Base-by-base conservation (phyloP, 2,888 invertebrate genomes). In the Ennomos fuscantarius region DNA sequence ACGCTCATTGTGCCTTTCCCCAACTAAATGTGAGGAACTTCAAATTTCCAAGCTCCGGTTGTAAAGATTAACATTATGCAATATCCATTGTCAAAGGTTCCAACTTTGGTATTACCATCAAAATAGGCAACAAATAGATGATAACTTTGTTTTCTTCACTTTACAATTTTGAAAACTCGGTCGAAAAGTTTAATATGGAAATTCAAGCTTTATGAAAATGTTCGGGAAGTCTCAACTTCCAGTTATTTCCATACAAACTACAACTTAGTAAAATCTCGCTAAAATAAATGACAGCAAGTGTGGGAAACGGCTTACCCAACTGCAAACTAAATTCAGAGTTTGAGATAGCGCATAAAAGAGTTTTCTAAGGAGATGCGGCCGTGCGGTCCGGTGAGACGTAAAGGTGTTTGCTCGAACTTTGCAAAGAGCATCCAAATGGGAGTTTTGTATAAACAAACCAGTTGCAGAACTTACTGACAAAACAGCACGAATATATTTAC, bases 321-420 rank as follows among this genome's bases (percentile, higher is more conserved):
- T 60, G 59, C 49, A 63, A 72, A 55, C 65, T 67, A 56, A 63
- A 72, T 69, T 67, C 59, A 69, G 70, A 72, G 55, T 59, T 68
- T 56, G 60, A 68, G 69, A 67, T 66, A 55, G 63, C 57, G 64
- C 62, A 66, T 69, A 69, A 69, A 69, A 69, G 63, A 69, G 72
- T 66, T 73, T 74, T 66, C 54, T 51, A 63, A 63, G 50, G 63
- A 60, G 65, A 66, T 63, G 51, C 63, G 57, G 31, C 39, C 51
- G 46, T 50, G 62, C 53, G 55, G 60, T 72, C 65, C 65, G 56
- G 62, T 50, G 56, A 60, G 61, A 52, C 54, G 53, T 56, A 50
- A 53, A 45, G 50, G 53, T 43, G 55, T 65, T 61, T 52, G 43
- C 51, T 63, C 42, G 48, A 69, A 70, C 62, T 73, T 72, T 56